Evolutionary conservation across 2,797 vertebrate genomes (phyloP).

Genomic region (Cossypha heuglini): DNA sequence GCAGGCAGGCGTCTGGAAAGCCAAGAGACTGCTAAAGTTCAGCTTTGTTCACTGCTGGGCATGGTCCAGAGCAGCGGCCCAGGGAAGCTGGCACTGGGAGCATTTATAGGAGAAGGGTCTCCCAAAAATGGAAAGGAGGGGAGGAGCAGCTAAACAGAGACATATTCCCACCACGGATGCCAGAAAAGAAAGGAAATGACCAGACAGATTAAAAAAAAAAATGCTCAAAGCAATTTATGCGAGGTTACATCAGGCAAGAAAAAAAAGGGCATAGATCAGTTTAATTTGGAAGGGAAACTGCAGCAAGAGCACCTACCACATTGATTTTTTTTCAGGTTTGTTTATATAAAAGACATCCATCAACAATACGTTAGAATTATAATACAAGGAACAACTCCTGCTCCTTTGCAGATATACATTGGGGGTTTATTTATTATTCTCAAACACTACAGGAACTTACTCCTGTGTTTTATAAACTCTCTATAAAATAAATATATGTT

Average conservation of each 20-base stretch:
- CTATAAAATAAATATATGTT: neutral
- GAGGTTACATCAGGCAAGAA: neutral
- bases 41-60: slow-evolving; percentile 40
- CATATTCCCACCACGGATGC: slow-evolving; percentile 30
- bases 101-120: slow-evolving; percentile 23
- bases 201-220: neutral
- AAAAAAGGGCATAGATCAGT: neutral
- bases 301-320: neutral
- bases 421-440: neutral
- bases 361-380: neutral
- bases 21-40: slow-evolving; percentile 44
- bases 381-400: neutral
- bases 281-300: neutral
- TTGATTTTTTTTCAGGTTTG: neutral
- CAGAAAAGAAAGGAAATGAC: slow-evolving; percentile 57
- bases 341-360: neutral
- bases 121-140: slow-evolving; percentile 36
- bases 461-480: neutral
- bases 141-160: neutral
- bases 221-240: neutral
- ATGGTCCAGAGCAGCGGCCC: accelerated
- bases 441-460: neutral
- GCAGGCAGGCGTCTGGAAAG: slow-evolving; percentile 14
- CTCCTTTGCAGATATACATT: neutral
- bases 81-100: neutral